A percentile compares a stretch with the other conserved stretches of the same genome.
These are phyloP conservation scores for Quadroppia sp. DNA, from an alignment of 2,888 invertebrate species.

Conservation along the genomic window DNA sequence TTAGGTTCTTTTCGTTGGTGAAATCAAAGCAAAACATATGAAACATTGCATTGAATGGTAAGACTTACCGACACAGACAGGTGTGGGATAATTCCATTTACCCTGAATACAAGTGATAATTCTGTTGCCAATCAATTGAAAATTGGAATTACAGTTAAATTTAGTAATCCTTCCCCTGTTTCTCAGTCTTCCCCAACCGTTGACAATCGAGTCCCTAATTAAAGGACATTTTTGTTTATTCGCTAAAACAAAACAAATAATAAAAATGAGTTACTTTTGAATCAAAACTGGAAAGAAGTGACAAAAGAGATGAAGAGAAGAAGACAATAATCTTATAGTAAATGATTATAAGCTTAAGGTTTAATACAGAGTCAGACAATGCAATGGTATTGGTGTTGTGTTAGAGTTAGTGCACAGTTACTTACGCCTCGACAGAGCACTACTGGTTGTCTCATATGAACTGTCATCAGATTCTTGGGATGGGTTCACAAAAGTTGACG, in stretches of 20 bases:
- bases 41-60: background rate
- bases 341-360: slow-evolving; percentile 23
- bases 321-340: slow-evolving; percentile 9
- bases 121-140: slow-evolving; percentile 64
- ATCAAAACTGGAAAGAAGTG: background rate
- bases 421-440: slow-evolving; percentile 5
- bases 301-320: background rate
- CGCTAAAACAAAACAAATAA: background rate
- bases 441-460: background rate
- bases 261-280: background rate
- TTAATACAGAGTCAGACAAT: slow-evolving; percentile 7
- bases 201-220: slow-evolving; percentile 51
- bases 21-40: background rate
- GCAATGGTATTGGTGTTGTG: background rate
- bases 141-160: slow-evolving; percentile 62
- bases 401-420: background rate
- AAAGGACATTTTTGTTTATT: slow-evolving; percentile 42
- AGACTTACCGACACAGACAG: slow-evolving; percentile 70
- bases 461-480: slow-evolving; percentile 26
- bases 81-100: slow-evolving; percentile 66
- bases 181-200: slow-evolving; percentile 58
- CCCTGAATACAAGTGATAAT: slow-evolving; percentile 67
- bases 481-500: background rate
- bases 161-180: slow-evolving; percentile 59
- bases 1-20: too few species aligned